Evolutionary conservation across 2,888 invertebrate genomes (phyloP).

Genomic region (Drosophila rubida): DNA sequence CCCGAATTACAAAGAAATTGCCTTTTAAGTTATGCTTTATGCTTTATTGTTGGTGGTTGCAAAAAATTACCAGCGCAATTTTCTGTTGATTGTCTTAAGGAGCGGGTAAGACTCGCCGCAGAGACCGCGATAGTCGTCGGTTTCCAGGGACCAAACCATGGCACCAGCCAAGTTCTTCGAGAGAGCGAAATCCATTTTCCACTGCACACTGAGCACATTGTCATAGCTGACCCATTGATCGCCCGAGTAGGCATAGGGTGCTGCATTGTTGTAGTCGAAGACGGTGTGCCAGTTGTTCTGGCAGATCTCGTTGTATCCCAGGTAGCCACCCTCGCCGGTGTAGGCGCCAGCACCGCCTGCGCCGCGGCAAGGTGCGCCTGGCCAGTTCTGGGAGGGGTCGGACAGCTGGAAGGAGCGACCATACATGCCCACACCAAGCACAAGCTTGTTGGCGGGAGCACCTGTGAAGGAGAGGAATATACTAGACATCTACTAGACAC

Average conservation of each 20-base stretch:
- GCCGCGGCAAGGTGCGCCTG: conserved; percentile 64
- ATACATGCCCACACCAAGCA: conserved; percentile 94
- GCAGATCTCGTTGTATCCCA: conserved; percentile 90
- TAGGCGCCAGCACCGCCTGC: conserved; percentile 84
- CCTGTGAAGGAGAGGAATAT: conserved; percentile 18
- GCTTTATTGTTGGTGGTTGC: neutral
- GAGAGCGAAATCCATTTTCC: conserved; percentile 93
- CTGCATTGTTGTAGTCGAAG: conserved; percentile 84
- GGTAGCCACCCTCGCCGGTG: conserved; percentile 87
- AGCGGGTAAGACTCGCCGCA: conserved; percentile 89
- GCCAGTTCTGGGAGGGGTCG: conserved; percentile 84
- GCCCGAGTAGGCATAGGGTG: conserved; percentile 92
- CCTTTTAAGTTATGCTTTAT: neutral
- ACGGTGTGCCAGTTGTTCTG: conserved; percentile 83
- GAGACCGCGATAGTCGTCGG: conserved; percentile 95
- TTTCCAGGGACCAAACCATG: conserved; percentile 90
- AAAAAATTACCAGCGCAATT: conserved; percentile 62
- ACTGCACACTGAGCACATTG: conserved; percentile 91
- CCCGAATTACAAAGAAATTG: neutral
- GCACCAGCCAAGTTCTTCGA: conserved; percentile 91
- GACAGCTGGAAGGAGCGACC: conserved; percentile 92
- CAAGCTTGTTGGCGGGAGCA: conserved; percentile 90
- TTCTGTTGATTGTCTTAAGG: conserved; percentile 83
- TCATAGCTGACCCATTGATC: conserved; percentile 97
- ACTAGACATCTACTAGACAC: neutral